These are phyloP conservation scores for Coleophora flavipennella DNA, from an alignment of 2,888 invertebrate genomes.

Conservation along the genomic window DNA sequence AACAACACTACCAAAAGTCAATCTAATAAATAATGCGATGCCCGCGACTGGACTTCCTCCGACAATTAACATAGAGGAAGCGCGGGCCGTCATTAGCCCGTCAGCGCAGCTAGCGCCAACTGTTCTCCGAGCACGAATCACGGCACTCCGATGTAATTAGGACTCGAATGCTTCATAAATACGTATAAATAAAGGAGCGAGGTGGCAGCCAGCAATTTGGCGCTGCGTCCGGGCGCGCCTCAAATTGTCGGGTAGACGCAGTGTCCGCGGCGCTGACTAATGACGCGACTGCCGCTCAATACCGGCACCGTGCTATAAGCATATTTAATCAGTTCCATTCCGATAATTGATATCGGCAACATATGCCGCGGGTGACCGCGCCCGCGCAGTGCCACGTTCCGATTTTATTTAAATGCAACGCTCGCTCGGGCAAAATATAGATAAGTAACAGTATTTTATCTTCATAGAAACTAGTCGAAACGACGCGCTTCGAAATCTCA, in stretches of 20 bases:
- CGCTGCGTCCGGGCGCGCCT: conserved; percentile 38
- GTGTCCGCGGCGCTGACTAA: conserved; percentile 61
- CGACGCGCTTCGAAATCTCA: too few species aligned
- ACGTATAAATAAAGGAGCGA: conserved; percentile 67
- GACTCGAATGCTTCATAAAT: conserved; percentile 61
- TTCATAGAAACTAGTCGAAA: too few species aligned
- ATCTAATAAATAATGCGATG: conserved; percentile 64
- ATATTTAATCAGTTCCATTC: conserved; percentile 47
- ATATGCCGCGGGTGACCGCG: conserved; percentile 37
- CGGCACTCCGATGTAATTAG: conserved; percentile 59
- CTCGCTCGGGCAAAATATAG: conserved; percentile 8
- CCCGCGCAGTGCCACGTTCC: conserved; percentile 12
- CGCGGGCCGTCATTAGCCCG: conserved; percentile 64
- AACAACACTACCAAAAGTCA: conserved; percentile 48
- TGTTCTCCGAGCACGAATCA: conserved; percentile 59
- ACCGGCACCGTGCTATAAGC: conserved; percentile 41
- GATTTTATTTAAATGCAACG: conserved; percentile 15
- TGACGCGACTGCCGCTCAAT: conserved; percentile 51
- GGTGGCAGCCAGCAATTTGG: conserved; percentile 66
- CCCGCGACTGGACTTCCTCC: conserved; percentile 57
- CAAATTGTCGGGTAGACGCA: conserved; percentile 58
- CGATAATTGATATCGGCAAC: conserved; percentile 50
- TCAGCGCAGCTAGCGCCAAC: conserved; percentile 56
- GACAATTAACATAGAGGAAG: conserved; percentile 69
- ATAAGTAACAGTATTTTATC: too few species aligned